These are phyloP conservation scores for Boleophthalmus pectinirostris DNA, from an alignment of 2,113 vertebrate genomes.

Conservation along the genomic window DNA sequence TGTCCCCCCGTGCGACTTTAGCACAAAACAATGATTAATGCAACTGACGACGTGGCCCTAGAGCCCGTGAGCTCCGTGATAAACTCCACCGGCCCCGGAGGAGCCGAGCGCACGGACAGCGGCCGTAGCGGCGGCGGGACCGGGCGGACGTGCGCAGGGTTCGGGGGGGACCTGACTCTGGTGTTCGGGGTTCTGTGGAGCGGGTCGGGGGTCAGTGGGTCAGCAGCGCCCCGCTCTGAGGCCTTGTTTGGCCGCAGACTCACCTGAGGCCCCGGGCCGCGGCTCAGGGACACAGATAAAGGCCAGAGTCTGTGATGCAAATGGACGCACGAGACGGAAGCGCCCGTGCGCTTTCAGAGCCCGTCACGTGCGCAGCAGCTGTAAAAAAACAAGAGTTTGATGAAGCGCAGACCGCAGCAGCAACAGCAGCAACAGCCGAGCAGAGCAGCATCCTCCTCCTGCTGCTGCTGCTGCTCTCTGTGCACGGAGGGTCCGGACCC, in stretches of 20 bases:
- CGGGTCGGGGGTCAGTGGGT: slow-evolving; percentile 36
- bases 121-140: not conserved
- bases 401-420: too few relatives aligned
- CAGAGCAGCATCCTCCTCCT: too few relatives aligned
- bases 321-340: not conserved
- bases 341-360: not conserved
- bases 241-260: slow-evolving; percentile 2
- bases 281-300: not conserved
- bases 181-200: slow-evolving; percentile 18
- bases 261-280: not conserved
- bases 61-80: not conserved
- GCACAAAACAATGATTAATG: too few relatives aligned
- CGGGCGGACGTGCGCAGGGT: not conserved
- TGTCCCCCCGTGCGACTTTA: too few relatives aligned
- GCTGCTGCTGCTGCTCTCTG: too few relatives aligned
- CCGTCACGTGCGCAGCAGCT: not conserved
- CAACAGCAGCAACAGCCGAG: too few relatives aligned
- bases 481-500: too few relatives aligned
- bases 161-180: not conserved
- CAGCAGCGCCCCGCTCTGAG: slow-evolving; percentile 48
- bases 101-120: not conserved
- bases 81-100: not conserved
- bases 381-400: not conserved
- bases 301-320: not conserved
- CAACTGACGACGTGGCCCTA: not conserved